A percentile compares a stretch with the other conserved stretches of the same genome.
Conservation (phyloP, 2,888 invertebrate species). For the Patella ulyssiponensis region DNA sequence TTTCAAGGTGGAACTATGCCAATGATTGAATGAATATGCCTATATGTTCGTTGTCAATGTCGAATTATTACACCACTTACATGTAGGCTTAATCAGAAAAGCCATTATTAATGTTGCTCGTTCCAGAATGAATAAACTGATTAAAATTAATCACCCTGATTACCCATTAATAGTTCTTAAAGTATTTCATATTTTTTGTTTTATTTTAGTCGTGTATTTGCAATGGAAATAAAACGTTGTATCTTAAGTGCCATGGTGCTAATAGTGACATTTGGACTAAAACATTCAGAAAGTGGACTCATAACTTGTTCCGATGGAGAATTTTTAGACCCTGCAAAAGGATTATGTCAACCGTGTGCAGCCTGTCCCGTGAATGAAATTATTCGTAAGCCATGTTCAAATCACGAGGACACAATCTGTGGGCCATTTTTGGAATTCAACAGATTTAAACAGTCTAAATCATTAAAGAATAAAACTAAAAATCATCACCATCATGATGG, state of each 20-base stretch:
- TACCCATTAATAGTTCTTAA: too few species aligned
- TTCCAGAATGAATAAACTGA: too few species aligned
- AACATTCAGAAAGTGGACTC: conserved; percentile 1
- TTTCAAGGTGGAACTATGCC: too few species aligned
- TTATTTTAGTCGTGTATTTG: too few species aligned
- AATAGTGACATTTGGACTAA: background rate
- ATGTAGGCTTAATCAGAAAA: background rate
- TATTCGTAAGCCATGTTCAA: conserved; percentile 37
- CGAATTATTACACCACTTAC: background rate
- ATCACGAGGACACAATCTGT: conserved; percentile 36
- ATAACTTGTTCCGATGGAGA: background rate
- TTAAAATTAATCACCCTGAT: too few species aligned
- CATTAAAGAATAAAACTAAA: background rate
- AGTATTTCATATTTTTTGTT: too few species aligned
- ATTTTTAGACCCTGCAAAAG: background rate
- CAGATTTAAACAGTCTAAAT: conserved; percentile 21
- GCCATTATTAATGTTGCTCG: too few species aligned
- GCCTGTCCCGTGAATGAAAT: conserved; percentile 40
- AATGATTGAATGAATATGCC: too few species aligned
- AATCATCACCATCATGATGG: conserved; percentile 13
- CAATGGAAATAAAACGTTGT: background rate
- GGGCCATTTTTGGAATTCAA: conserved; percentile 46
- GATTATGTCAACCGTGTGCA: conserved; percentile 34
- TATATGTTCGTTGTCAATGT: background rate
- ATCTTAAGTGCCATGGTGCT: background rate